These are phyloP conservation scores for Polydrusus tereticollis DNA, from an alignment of 2,888 invertebrate genomes.

Conservation along the genomic window DNA sequence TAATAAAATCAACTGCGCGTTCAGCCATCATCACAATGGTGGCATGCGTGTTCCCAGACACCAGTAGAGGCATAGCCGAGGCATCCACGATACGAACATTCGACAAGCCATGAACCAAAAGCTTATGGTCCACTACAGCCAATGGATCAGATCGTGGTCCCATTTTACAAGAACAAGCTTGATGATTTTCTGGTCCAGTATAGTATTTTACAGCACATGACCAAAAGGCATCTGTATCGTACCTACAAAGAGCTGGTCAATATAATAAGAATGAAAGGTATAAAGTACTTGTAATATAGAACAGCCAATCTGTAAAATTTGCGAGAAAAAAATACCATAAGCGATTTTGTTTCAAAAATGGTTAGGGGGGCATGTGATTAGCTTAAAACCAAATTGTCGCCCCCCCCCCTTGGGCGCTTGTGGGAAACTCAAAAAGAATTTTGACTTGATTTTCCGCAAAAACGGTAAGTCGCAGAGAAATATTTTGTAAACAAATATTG, in stretches of 20 bases:
- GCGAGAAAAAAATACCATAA: too few species aligned
- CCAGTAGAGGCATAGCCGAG: slow-evolving; percentile 64
- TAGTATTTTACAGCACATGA: slow-evolving; percentile 77
- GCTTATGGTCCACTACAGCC: slow-evolving; percentile 81
- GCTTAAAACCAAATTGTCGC: too few species aligned
- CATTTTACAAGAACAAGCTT: slow-evolving; percentile 88
- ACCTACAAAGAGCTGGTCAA: slow-evolving; percentile 52
- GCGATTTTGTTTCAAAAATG: too few species aligned
- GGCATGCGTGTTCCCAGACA: slow-evolving; percentile 66
- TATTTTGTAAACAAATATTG: too few species aligned
- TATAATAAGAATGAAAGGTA: too few species aligned
- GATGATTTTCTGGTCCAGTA: slow-evolving; percentile 87
- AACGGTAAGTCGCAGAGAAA: too few species aligned
- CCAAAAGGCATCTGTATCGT: slow-evolving; percentile 80
- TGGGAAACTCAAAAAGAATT: too few species aligned
- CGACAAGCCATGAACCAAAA: slow-evolving; percentile 75
- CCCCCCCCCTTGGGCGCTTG: too few species aligned
- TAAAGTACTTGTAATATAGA: too few species aligned
- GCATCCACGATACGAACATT: slow-evolving; percentile 71
- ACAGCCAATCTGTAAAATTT: too few species aligned
- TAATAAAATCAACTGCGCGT: slow-evolving; percentile 63
- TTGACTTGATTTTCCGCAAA: too few species aligned
- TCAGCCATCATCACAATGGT: slow-evolving; percentile 66
- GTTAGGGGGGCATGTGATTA: too few species aligned
- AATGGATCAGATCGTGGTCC: slow-evolving; percentile 78